These are phyloP conservation scores for Moxostoma hubbsi DNA, from an alignment of 2,797 vertebrate species.

Conservation along the genomic window DNA sequence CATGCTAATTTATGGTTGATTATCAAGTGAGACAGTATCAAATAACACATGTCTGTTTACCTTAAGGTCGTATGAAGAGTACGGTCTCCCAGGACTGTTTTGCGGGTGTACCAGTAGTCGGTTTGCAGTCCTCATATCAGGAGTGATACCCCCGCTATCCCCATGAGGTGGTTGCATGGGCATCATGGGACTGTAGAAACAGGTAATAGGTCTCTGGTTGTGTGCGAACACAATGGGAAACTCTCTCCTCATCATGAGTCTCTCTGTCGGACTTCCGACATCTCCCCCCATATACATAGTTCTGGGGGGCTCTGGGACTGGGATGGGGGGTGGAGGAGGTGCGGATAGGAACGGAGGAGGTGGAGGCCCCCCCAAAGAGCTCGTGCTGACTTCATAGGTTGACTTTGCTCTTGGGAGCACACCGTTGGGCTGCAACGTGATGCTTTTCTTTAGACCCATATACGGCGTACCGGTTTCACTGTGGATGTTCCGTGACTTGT, in stretches of 20 bases:
- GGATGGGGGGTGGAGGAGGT: slow-evolving; percentile 64
- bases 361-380: slow-evolving; percentile 69
- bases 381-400: slow-evolving; percentile 85
- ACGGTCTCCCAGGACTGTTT: slow-evolving; percentile 82
- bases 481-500: slow-evolving; percentile 81
- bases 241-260: slow-evolving; percentile 77
- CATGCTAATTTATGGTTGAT: too few species aligned
- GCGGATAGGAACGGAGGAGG: slow-evolving; percentile 57
- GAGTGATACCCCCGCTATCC: slow-evolving; percentile 64
- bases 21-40: too few species aligned
- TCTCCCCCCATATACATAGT: slow-evolving; percentile 68
- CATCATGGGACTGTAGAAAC: slow-evolving; percentile 79
- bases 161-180: slow-evolving; percentile 71
- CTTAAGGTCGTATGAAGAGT: slow-evolving; percentile 87
- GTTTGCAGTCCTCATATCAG: slow-evolving; percentile 76
- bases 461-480: slow-evolving; percentile 87
- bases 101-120: slow-evolving; percentile 85
- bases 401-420: slow-evolving; percentile 86
- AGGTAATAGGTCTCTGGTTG: slow-evolving; percentile 84
- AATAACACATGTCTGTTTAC: slow-evolving; percentile 68
- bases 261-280: slow-evolving; percentile 74
- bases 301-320: slow-evolving; percentile 70
- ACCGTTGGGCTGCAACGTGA: slow-evolving; percentile 84
- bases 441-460: slow-evolving; percentile 81
- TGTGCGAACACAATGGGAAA: slow-evolving; percentile 74